Evolutionary conservation across 1,140 invertebrate genomes (phyloP).

Genomic region (Asbolus verrucosus): DNA sequence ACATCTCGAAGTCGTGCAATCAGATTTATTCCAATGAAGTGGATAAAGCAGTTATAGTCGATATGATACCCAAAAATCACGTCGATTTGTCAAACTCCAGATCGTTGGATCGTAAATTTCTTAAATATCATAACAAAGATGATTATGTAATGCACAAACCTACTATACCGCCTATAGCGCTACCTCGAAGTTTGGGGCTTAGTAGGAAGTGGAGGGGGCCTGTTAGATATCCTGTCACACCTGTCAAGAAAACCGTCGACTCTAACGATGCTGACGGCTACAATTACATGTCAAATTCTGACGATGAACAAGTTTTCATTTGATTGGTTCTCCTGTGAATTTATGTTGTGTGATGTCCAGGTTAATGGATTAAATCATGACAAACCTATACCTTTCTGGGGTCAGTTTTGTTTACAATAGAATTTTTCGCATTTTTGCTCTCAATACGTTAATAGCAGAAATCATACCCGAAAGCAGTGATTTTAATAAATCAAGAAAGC

Average conservation of each 20-base stretch:
- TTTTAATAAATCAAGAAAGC: too few species aligned
- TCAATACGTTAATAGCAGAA: too few species aligned
- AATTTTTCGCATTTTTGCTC: too few species aligned
- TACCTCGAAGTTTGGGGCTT: constrained; percentile 69
- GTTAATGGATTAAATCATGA: too few species aligned
- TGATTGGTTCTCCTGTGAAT: too few species aligned
- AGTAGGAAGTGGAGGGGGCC: constrained; percentile 71
- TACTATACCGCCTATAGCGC: constrained; percentile 61
- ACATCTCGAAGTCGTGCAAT: constrained; percentile 58
- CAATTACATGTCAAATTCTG: constrained; percentile 56
- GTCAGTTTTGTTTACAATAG: too few species aligned
- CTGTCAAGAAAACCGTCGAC: constrained; percentile 59
- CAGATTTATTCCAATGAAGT: constrained; percentile 53
- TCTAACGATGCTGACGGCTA: constrained; percentile 36
- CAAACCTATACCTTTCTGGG: too few species aligned
- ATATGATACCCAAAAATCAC: constrained; percentile 59
- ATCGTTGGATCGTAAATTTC: constrained; percentile 49
- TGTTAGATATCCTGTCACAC: constrained; percentile 72
- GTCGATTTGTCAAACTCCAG: constrained; percentile 39
- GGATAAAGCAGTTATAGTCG: constrained; percentile 59
- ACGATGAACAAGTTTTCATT: constrained; percentile 65
- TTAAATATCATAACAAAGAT: constrained; percentile 23
- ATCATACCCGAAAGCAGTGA: too few species aligned
- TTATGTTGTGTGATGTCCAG: too few species aligned
- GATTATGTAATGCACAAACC: constrained; percentile 27